Evolutionary conservation across 2,888 invertebrate species (phyloP), one percentile per base, ranked within the genome.

Genomic region (Chloroclystis v-ata): DNA sequence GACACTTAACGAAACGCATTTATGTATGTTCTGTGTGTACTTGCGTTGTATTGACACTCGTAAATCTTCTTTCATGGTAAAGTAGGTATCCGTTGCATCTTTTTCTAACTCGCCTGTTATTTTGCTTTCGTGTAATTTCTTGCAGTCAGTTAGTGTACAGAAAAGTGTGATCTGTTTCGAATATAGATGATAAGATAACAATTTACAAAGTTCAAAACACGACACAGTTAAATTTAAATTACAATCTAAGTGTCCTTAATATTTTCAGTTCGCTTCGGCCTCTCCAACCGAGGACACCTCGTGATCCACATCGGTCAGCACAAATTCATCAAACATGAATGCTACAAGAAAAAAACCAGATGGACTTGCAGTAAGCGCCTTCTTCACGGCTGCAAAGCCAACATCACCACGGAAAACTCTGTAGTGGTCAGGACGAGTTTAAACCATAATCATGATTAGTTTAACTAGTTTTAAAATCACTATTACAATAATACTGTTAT

Each of bases 271-370:
- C 65, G 67, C 28, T 85, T 78, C 63, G 84, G 83, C 1, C 53
- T 75, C 7, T 86, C 86, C 0, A 78, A 72, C 32, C 76, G 86
- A 4, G 86, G 86, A 0, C 75, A 77, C 44, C 63, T 72, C 20
- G 81, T 82, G 2, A 70, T 87, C 1, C 72, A 77, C 59, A 71
- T 85, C 0, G 76, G 72, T 0, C 60, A 61, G 0, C 72, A 82
- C 61, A 83, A 76, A 56, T 87, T 86, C 58, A 78, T 84, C 47
- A 86, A 84, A 49, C 87, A 87, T 53, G 87, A 87, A 52, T 63
- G 68, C 30, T 85, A 87, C 59, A 76, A 59, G 56, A 78, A 75
- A 49, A 82, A 78, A 42, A 69, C 78, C 1, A 60, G 86, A n/a
- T 87, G 86, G 86, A 85, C 85, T 1, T 86, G 86, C 60, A 65